Conservation (phyloP, 2,113 vertebrate genomes). For the Mormoops blainvillei region DNA sequence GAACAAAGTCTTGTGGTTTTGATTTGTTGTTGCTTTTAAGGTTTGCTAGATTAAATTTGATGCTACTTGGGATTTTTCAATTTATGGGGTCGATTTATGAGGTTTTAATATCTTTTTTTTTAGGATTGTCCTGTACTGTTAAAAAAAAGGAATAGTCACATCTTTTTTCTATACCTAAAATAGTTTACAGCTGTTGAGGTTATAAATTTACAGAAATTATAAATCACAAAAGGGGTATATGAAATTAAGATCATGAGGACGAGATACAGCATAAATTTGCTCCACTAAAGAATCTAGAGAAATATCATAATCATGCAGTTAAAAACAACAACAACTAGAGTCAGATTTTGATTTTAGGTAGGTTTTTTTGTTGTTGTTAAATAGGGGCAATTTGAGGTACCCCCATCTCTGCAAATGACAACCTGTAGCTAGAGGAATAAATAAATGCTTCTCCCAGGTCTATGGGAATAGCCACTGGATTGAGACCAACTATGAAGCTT, state of each 20-base stretch:
- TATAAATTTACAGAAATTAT: neutral
- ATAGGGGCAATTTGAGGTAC: neutral
- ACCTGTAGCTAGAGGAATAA: neutral
- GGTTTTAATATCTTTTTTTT: neutral
- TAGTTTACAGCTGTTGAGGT: neutral
- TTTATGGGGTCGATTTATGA: neutral
- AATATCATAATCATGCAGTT: neutral
- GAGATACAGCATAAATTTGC: neutral
- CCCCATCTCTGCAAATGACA: neutral
- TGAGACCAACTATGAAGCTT: neutral
- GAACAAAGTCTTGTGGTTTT: neutral
- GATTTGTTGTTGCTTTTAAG: neutral
- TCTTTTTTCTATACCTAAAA: neutral
- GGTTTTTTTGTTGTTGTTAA: neutral
- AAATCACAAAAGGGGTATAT: neutral
- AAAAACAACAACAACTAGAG: neutral
- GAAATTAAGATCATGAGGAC: neutral
- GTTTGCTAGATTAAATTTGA: neutral
- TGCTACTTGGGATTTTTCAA: constrained; percentile 18
- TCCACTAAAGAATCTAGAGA: neutral
- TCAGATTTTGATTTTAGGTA: neutral
- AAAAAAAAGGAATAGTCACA: neutral
- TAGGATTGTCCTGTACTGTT: neutral
- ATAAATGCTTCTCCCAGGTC: neutral
- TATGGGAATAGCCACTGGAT: neutral